phyloP scores from a whole-genome alignment of 2,888 invertebrate species.

The Chrysolina oricalcia region DNA sequence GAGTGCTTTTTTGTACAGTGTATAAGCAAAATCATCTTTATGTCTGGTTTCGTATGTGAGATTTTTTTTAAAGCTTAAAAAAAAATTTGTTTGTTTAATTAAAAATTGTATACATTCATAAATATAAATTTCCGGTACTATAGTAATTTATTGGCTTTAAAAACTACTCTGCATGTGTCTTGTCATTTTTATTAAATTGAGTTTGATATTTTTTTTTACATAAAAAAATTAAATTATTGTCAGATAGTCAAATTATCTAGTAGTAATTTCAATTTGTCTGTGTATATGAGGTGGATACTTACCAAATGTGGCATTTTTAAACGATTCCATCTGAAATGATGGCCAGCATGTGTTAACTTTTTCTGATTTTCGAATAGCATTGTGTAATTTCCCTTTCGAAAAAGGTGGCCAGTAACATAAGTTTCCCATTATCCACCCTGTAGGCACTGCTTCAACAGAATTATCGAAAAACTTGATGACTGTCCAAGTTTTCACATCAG shows the following conservation, averaged over 20 bases:
- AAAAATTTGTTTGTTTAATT: no score
- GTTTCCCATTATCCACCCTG: conserved; percentile 25
- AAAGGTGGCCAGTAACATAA: conserved; percentile 23
- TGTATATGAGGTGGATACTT: conserved; percentile 15
- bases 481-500: conserved; percentile 33
- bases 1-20: no score
- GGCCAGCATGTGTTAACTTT: conserved; percentile 30
- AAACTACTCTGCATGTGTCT: no score
- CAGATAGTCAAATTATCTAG: background rate
- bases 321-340: conserved; percentile 21
- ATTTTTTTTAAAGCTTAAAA: no score
- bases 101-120: no score
- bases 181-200: no score
- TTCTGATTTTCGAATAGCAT: conserved; percentile 31
- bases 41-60: no score
- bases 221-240: no score
- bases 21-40: no score
- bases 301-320: conserved; percentile 36
- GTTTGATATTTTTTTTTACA: no score
- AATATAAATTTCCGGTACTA: no score
- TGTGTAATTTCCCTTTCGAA: conserved; percentile 28
- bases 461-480: conserved; percentile 27
- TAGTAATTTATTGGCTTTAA: no score
- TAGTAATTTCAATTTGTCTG: background rate
- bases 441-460: conserved; percentile 34